A percentile compares a stretch with the other conserved stretches of the same genome.
These are phyloP conservation scores for Scarus forsteni DNA, from an alignment of 2,797 vertebrate species.

Conservation along the genomic window DNA sequence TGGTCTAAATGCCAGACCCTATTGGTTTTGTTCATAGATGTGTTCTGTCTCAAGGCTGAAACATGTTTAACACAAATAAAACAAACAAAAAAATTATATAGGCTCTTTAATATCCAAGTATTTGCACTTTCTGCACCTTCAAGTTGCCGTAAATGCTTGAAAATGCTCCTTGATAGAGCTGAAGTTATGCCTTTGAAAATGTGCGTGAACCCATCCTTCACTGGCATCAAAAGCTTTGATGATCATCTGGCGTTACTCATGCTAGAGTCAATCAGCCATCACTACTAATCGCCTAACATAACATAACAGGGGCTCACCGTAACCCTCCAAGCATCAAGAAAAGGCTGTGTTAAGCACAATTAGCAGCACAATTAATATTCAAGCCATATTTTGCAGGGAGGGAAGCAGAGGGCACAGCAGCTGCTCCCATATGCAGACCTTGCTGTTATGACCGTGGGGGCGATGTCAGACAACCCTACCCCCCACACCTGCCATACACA, in stretches of 20 bases:
- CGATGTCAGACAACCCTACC: slow-evolving; percentile 69
- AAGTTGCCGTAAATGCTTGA: too few relatives aligned
- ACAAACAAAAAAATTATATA: too few relatives aligned
- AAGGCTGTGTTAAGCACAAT: slow-evolving; percentile 72
- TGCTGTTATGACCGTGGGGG: slow-evolving; percentile 74
- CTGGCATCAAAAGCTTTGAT: slow-evolving; percentile 33
- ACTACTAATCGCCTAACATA: slow-evolving; percentile 35
- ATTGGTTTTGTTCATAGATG: too few relatives aligned
- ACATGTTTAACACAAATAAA: too few relatives aligned
- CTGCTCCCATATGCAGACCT: slow-evolving; percentile 80
- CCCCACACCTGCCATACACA: slow-evolving; percentile 4
- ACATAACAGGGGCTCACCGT: slow-evolving; percentile 30
- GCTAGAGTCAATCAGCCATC: slow-evolving; percentile 28
- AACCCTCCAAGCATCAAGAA: slow-evolving; percentile 46
- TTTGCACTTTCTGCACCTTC: too few relatives aligned
- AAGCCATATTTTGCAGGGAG: slow-evolving; percentile 72
- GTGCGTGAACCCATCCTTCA: neutral
- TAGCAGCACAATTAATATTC: slow-evolving; percentile 82
- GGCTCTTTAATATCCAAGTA: too few relatives aligned
- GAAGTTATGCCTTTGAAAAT: too few relatives aligned
- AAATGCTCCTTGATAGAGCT: too few relatives aligned
- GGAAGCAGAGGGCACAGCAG: slow-evolving; percentile 79
- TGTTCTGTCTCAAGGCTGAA: too few relatives aligned
- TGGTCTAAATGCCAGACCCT: too few relatives aligned
- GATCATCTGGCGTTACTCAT: neutral